Evolutionary conservation across 2,113 vertebrate genomes (phyloP).

Genomic region (Hemichromis elongatus): DNA sequence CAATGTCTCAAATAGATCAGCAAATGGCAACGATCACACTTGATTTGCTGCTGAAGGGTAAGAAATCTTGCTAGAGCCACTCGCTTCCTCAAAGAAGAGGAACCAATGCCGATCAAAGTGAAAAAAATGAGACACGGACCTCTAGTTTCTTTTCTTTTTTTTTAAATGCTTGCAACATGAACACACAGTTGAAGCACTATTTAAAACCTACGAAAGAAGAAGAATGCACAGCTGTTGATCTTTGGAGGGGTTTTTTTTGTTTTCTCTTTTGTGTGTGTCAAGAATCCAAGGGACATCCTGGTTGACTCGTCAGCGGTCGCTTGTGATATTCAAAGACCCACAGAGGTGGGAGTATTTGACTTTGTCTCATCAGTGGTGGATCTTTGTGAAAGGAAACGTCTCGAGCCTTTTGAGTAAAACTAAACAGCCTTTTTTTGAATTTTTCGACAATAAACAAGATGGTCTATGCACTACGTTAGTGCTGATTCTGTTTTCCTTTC

Average conservation of each 20-base stretch:
- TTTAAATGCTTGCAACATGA: slow-evolving; percentile 30
- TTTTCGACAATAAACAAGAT: slow-evolving; percentile 29
- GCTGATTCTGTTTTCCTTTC: slow-evolving; percentile 79
- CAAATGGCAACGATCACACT: background rate
- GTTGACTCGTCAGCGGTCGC: background rate
- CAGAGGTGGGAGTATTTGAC: slow-evolving; percentile 10
- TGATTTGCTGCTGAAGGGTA: slow-evolving; percentile 15
- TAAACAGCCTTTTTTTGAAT: slow-evolving; percentile 37
- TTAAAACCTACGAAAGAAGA: background rate
- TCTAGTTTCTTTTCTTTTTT: slow-evolving; percentile 21
- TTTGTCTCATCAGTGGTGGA: slow-evolving; percentile 45
- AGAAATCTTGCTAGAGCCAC: background rate
- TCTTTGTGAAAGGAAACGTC: slow-evolving; percentile 41
- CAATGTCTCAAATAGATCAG: background rate
- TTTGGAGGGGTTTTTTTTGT: background rate
- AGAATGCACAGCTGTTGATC: background rate
- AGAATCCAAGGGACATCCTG: background rate
- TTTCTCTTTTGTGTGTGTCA: background rate
- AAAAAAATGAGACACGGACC: slow-evolving; percentile 5
- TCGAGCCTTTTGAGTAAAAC: slow-evolving; percentile 33
- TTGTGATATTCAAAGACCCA: slow-evolving; percentile 9
- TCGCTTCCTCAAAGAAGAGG: background rate
- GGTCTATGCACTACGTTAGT: slow-evolving; percentile 96
- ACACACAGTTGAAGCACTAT: background rate
- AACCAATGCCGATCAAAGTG: background rate